Evolutionary conservation across 2,888 invertebrate genomes (phyloP).

Genomic region (Drosophila infuscata): DNA sequence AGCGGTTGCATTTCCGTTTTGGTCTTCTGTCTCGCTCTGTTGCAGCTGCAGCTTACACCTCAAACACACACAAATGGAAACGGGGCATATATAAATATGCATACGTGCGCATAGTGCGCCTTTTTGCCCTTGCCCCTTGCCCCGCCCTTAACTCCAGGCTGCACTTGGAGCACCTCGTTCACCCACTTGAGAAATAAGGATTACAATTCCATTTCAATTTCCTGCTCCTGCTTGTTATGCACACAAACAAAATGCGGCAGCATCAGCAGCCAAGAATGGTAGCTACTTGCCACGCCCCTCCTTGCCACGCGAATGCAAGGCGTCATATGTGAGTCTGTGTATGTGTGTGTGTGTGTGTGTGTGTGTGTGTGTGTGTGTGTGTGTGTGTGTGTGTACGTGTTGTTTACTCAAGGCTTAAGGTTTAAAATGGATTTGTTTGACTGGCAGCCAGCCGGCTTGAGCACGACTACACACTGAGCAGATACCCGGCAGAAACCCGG

Average conservation of each 20-base stretch:
- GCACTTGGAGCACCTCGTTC: constrained; percentile 16
- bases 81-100: constrained; percentile 58
- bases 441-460: constrained; percentile 74
- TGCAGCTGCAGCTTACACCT: constrained; percentile 1
- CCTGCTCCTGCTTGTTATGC: constrained; percentile 65
- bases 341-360: constrained; percentile 16
- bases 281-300: constrained; percentile 58
- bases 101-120: constrained; percentile 53
- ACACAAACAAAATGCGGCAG: constrained; percentile 63
- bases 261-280: constrained; percentile 42
- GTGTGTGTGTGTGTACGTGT: constrained; percentile 53
- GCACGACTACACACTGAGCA: constrained; percentile 56
- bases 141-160: not conserved
- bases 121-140: too few relatives aligned
- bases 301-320: constrained; percentile 21
- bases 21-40: constrained; percentile 21
- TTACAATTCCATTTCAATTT: constrained; percentile 79
- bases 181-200: constrained; percentile 70
- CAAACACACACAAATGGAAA: constrained; percentile 3
- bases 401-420: constrained; percentile 78
- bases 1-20: constrained; percentile 73
- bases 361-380: constrained; percentile 28
- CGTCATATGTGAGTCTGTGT: constrained; percentile 18
- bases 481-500: constrained; percentile 19
- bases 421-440: constrained; percentile 80